Conservation (phyloP, 2,888 invertebrate species). For the Cataglyphis livida region DNA sequence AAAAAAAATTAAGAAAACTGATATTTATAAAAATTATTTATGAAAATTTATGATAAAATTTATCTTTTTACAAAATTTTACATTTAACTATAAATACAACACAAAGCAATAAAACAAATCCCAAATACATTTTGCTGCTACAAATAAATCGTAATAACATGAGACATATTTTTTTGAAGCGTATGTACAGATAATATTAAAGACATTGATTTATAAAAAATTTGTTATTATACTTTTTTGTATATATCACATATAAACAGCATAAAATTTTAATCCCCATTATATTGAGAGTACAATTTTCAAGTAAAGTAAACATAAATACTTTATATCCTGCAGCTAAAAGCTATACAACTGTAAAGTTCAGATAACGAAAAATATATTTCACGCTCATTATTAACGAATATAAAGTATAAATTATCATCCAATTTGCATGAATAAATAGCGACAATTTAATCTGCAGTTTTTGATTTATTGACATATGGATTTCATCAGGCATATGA, state of each 20-base stretch:
- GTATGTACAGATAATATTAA: background rate
- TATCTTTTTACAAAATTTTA: background rate
- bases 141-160: background rate
- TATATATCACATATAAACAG: background rate
- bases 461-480: conserved; percentile 49
- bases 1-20: background rate
- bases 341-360: background rate
- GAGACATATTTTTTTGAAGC: background rate
- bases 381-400: conserved; percentile 11
- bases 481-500: conserved; percentile 26
- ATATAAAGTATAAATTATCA: conserved; percentile 44
- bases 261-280: background rate
- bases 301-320: background rate
- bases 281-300: background rate
- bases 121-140: background rate
- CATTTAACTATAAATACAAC: background rate
- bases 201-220: background rate
- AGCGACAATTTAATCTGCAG: conserved; percentile 40
- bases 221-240: background rate
- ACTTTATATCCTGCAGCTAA: background rate
- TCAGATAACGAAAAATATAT: conserved; percentile 25
- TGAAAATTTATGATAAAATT: background rate
- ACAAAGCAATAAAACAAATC: background rate
- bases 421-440: conserved; percentile 37
- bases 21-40: background rate